Evolutionary conservation across 2,113 vertebrate species (phyloP).

Genomic region (Phoxinus phoxinus): DNA sequence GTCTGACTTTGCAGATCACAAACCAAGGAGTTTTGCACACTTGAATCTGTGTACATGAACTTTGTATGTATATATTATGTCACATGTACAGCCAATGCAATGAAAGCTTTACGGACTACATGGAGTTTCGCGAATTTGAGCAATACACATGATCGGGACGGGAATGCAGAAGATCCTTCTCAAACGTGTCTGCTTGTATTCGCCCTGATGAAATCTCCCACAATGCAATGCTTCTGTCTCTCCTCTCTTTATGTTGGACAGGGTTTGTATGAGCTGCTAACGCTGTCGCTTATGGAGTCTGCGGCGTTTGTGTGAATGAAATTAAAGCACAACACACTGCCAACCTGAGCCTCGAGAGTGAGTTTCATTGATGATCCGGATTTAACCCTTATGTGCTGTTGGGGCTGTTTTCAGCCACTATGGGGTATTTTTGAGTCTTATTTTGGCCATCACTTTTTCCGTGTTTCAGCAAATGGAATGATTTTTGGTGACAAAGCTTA

Average conservation of each 20-base stretch:
- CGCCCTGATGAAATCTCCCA: constrained; percentile 18
- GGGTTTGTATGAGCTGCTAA: constrained; percentile 4
- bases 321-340: constrained; percentile 62
- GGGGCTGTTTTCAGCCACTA: too few relatives aligned
- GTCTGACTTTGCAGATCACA: not conserved
- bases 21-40: not conserved
- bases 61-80: constrained; percentile 57
- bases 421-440: too few relatives aligned
- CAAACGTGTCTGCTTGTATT: constrained; percentile 23
- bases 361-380: too few relatives aligned
- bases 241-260: constrained; percentile 13
- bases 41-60: constrained; percentile 42
- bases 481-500: too few relatives aligned
- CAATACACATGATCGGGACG: not conserved
- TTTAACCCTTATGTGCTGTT: too few relatives aligned
- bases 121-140: not conserved
- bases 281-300: constrained; percentile 33
- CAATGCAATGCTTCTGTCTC: not conserved
- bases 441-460: too few relatives aligned
- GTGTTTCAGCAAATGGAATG: too few relatives aligned
- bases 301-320: constrained; percentile 44
- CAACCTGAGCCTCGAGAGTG: not conserved
- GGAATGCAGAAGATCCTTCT: not conserved
- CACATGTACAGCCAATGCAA: constrained; percentile 52
- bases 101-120: not conserved